Base-by-base conservation (phyloP, 1,140 invertebrate species). In the Phymorhynchus buccinoides region DNA sequence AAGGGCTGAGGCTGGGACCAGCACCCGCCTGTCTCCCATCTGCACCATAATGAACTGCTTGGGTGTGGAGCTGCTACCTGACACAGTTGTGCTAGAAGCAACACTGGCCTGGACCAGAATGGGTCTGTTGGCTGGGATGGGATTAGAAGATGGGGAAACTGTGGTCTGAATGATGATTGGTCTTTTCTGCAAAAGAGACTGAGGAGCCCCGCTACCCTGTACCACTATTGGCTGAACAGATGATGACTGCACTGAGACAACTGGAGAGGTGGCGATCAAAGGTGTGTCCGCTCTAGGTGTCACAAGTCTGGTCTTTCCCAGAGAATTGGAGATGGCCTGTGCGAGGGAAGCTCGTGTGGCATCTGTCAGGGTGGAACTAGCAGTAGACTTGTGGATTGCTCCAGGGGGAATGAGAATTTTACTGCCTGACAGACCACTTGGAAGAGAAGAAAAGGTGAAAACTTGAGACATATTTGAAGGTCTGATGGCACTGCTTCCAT, bases 1-100 rank as follows among this genome's bases (percentile, higher is more conserved):
- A 7, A 39, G 30, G 3, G 80, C 37, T 9, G 80, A 22, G 3
- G 62, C 52, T 4, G 81, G 81, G 1, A 83, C 81, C 22, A 83
- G 48, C 7, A 83, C 22, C 39, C 66, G 16, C 14, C 44, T 68
- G 66, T 83, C 66, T 35, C 81, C 81, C 16, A 83, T 83, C 81
- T 83, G 81, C 30, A 83, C 81, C 62, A 83, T n/a, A 37, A 71
- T 39, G 39, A 83, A 83, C 81, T 83, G 81, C 73, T 41, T 75
- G 16, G 62, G 22, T 30, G 48, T 22, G 0, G 81, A 27, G n/a
- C 6, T 35, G 39, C 52, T 39, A 66, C 48, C 37, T n/a, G 80
- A 35, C 27, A 39, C 7, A 66, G 39, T 1, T 2, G 37, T 44
- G 37, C 62, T 22, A 4, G 81, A 9, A 4, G 81, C 73, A 3